phyloP scores from a whole-genome alignment of 1,140 invertebrate species.

The Macrosteles quadrilineatus region DNA sequence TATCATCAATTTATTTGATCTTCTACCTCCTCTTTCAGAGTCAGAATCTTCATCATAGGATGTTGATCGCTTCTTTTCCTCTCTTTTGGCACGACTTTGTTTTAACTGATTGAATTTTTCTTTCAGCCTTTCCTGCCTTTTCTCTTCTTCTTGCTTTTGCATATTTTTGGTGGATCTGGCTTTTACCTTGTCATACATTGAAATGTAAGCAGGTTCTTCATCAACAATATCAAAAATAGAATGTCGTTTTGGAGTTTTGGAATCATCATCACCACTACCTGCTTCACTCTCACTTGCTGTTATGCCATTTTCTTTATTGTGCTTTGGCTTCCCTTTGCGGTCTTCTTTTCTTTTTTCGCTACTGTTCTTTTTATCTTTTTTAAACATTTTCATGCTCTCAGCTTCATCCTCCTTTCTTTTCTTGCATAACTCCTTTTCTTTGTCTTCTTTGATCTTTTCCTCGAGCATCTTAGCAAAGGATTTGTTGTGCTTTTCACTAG shows the following conservation, averaged over 20 bases:
- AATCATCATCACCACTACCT: constrained; percentile 70
- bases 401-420: constrained; percentile 38
- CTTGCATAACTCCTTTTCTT: constrained; percentile 47
- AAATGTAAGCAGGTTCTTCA: constrained; percentile 88
- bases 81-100: constrained; percentile 79
- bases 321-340: constrained; percentile 41
- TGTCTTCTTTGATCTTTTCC: constrained; percentile 59
- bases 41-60: constrained; percentile 83
- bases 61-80: constrained; percentile 82
- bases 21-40: constrained; percentile 50
- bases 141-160: constrained; percentile 88
- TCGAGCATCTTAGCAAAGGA: constrained; percentile 55
- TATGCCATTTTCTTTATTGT: constrained; percentile 41
- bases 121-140: constrained; percentile 81
- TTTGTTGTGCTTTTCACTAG: constrained; percentile 50
- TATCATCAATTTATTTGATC: constrained; percentile 42
- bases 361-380: constrained; percentile 40
- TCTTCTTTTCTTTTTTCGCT: constrained; percentile 41
- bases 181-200: constrained; percentile 99
- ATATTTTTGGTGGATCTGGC: constrained; percentile 89
- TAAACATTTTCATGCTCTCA: constrained; percentile 33
- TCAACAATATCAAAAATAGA: constrained; percentile 92
- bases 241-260: constrained; percentile 71
- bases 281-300: constrained; percentile 45
- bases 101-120: constrained; percentile 88